phyloP scores from a whole-genome alignment of 2,797 vertebrate genomes.

The Melanotaenia maccullochi region DNA sequence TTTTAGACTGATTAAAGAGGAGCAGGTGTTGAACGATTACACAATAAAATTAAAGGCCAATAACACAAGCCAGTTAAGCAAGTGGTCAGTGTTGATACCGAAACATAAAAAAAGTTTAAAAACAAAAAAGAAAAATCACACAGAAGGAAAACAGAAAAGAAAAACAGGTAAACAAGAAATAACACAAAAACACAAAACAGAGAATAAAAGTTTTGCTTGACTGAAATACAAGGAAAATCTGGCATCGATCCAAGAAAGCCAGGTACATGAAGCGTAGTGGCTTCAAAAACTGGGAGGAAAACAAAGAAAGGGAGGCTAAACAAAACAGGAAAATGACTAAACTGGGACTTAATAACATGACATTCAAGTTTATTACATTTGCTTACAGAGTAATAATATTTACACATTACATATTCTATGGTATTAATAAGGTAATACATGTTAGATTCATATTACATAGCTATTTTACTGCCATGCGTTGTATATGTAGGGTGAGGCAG shows the following conservation, averaged over 20 bases:
- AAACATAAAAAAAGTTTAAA: too few species aligned
- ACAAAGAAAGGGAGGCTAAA: neutral
- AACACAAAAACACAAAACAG: neutral
- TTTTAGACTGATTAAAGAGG: too few species aligned
- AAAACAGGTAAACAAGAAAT: too few species aligned
- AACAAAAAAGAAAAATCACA: neutral
- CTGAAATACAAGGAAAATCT: too few species aligned
- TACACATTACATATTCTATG: conserved; percentile 5
- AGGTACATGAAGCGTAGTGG: neutral
- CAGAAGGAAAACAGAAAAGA: neutral
- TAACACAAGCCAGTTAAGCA: neutral
- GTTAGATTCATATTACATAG: neutral
- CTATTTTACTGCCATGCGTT: neutral
- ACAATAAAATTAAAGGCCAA: neutral
- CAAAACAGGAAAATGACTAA: neutral
- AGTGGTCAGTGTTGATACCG: too few species aligned
- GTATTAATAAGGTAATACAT: neutral
- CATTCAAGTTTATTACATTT: neutral
- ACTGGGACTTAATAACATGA: neutral
- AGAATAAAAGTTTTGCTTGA: too few species aligned
- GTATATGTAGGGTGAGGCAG: conserved; percentile 5
- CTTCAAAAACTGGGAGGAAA: neutral
- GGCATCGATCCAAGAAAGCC: too few species aligned
- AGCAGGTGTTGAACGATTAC: too few species aligned
- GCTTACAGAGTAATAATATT: neutral